Evolutionary conservation across 2,888 invertebrate genomes (phyloP).

Genomic region (Lasioglossum zephyrum): DNA sequence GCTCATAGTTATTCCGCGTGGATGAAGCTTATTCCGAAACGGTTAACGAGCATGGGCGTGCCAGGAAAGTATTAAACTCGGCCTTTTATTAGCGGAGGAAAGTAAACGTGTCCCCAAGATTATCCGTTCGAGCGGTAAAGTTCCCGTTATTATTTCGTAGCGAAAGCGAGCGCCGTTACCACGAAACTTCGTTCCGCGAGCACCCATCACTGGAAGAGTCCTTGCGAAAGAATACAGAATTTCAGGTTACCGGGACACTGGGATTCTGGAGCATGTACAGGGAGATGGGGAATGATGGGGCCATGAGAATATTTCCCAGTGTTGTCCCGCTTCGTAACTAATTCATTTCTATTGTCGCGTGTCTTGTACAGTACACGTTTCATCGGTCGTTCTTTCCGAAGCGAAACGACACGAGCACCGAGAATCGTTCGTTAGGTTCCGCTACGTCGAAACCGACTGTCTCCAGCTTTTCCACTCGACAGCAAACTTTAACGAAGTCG

Average conservation of each 20-base stretch:
- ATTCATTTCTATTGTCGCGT: conserved; percentile 48
- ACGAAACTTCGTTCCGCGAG: background rate
- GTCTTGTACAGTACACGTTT: background rate
- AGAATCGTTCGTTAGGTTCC: background rate
- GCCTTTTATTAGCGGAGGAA: background rate
- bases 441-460: background rate
- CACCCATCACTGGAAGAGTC: background rate
- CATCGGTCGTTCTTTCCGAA: background rate
- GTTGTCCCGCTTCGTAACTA: conserved; percentile 48
- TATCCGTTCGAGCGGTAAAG: background rate
- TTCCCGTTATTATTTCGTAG: background rate
- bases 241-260: conserved; percentile 54
- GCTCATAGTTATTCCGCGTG: background rate
- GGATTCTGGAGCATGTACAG: conserved; percentile 32
- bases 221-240: conserved; percentile 38
- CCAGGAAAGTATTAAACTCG: background rate
- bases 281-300: background rate
- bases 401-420: background rate
- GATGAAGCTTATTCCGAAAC: background rate
- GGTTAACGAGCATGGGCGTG: background rate
- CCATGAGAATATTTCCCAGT: conserved; percentile 36
- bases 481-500: conserved; percentile 7
- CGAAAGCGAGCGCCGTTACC: background rate
- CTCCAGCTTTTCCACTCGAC: background rate
- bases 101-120: background rate